Evolutionary conservation across 2,888 invertebrate species (phyloP), one percentile per base, ranked within the genome.

Genomic region (Melangyna quadrimaculata): DNA sequence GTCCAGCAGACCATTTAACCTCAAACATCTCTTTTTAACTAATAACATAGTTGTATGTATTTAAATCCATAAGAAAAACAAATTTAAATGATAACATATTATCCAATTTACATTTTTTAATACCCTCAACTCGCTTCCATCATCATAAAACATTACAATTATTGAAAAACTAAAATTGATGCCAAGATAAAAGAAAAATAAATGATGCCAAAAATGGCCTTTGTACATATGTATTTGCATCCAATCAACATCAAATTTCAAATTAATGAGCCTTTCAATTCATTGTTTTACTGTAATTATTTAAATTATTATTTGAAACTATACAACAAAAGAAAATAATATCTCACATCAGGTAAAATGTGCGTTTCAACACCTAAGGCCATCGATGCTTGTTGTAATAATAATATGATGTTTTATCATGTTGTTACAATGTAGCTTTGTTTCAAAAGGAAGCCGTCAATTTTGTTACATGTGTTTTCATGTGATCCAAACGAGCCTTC

Each of bases 391-490:
- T 48, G 12, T 24, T 14, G 8, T 8, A 9, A 27, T 51, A 53
- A 37, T 51, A 51, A 14, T 37, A 55, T 7, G 51, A 65, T 19
- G 14, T 29, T 37, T 14, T 35, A 3, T 40, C 6, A 19, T 32
- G 27, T 48, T 3, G 40, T 51, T 35, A 43, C 55, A 55, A 53
- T n/a, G 19, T 32, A 24, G 3, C 27, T 29, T 37, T 27, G n/a
- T 32, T 12, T 80, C 45, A 59, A 74, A 80, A 63, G 40, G 67
- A 73, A 69, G 79, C 61, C 74, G 61, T 69, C 69, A 72, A 40
- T 3, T 53, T 63, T 12, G 32, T 35, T 57, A 45, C 29, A 80
- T 61, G 53, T 35, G 24, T 51, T 35, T 43, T 45, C 17, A 61
- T n/a, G 27, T 67, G 61, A 61, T 43, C 8, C n/a, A 75, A 69